A percentile compares a stretch with the other conserved stretches of the same genome.
Conservation (phyloP, 2,113 vertebrate genomes). For the Merops nubicus region DNA sequence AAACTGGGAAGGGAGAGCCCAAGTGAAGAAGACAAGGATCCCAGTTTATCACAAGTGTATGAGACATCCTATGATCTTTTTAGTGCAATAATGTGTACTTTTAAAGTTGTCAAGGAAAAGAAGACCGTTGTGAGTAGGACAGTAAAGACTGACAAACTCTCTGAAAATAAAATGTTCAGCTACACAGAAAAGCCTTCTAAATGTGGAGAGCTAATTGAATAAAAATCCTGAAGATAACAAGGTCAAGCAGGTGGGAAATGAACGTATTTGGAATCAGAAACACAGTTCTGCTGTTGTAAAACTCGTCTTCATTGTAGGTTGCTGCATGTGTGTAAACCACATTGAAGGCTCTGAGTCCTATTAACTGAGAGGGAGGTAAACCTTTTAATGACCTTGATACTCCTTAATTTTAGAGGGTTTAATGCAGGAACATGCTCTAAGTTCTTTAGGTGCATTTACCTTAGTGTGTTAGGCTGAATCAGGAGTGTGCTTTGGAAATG, state of each 20-base stretch:
- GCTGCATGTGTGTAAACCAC: not conserved
- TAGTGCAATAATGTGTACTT: not conserved
- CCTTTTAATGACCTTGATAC: not conserved
- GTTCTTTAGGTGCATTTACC: not conserved
- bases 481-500: not conserved
- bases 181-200: not conserved
- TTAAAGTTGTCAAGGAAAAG: not conserved
- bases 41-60: not conserved
- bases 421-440: not conserved
- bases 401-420: constrained; percentile 20
- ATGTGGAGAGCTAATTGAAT: not conserved
- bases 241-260: not conserved
- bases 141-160: not conserved
- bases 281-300: not conserved
- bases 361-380: not conserved
- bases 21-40: not conserved
- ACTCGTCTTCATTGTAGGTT: not conserved
- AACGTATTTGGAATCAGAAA: not conserved
- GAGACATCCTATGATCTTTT: not conserved
- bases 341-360: not conserved
- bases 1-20: not conserved
- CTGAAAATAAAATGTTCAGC: not conserved
- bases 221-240: not conserved
- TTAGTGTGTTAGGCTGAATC: not conserved
- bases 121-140: not conserved